These are phyloP conservation scores for Fistularia commersonii DNA, from an alignment of 2,797 vertebrate species.

Conservation along the genomic window DNA sequence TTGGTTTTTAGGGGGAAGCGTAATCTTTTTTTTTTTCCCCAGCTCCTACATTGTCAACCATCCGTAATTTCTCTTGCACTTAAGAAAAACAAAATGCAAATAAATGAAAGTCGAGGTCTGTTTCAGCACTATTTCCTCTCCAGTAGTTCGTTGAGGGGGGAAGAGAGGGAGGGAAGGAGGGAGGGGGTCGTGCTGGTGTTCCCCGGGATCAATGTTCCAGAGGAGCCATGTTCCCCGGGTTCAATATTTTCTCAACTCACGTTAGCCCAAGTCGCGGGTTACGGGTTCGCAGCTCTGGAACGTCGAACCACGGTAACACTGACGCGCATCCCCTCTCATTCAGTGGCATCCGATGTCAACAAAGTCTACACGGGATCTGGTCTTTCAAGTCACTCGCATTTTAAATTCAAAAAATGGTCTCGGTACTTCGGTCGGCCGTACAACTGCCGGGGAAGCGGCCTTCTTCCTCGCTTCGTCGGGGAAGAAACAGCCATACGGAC, in stretches of 20 bases:
- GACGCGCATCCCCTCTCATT: neutral
- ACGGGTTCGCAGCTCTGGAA: no score
- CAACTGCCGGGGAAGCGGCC: no score
- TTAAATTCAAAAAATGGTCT: neutral
- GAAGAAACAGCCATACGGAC: neutral
- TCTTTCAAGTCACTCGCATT: neutral
- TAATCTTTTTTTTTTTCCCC: neutral
- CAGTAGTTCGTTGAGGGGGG: no score
- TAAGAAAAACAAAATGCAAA: slow-evolving; percentile 7
- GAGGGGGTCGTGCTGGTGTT: no score
- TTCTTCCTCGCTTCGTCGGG: neutral
- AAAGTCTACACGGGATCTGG: slow-evolving; percentile 4
- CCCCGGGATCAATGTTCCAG: no score
- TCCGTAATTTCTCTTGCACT: slow-evolving; percentile 1
- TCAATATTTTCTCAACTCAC: no score
- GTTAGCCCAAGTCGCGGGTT: no score
- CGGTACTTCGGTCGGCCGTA: no score
- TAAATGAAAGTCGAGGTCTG: slow-evolving; percentile 6
- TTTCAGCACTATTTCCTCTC: slow-evolving; percentile 4
- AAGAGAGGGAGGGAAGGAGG: no score
- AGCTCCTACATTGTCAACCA: neutral
- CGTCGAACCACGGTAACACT: no score
- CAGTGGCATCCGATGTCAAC: slow-evolving; percentile 6
- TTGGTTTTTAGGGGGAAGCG: neutral
- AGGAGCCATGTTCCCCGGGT: no score